Conservation (phyloP, 1,140 invertebrate genomes). For the Caenorhabditis inopinata region DNA sequence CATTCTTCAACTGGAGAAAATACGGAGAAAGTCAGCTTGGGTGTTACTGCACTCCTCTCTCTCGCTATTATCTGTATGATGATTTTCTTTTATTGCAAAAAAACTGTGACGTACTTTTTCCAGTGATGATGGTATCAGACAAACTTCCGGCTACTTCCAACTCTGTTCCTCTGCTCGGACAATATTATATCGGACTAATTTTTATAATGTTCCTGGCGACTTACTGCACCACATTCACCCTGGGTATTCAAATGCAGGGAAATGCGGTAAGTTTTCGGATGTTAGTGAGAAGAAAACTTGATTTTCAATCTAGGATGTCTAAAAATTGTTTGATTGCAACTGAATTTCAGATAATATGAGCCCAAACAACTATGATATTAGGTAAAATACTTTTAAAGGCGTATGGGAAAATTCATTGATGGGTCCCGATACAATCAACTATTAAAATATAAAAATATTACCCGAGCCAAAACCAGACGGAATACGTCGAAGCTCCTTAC, state of each 20-base stretch:
- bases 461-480: no score
- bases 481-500: no score
- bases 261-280: constrained; percentile 52
- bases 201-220: constrained; percentile 62
- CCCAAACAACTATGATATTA: no score
- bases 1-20: constrained; percentile 63
- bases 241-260: constrained; percentile 59
- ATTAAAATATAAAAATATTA: no score
- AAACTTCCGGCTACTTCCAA: constrained; percentile 55
- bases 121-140: constrained; percentile 56
- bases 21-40: constrained; percentile 59
- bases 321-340: no score
- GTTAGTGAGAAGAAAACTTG: no score
- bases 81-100: not conserved
- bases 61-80: constrained; percentile 53
- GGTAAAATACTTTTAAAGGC: no score
- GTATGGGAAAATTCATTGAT: no score
- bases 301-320: no score
- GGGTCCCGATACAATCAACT: no score
- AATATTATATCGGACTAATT: constrained; percentile 60
- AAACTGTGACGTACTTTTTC: not conserved
- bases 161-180: constrained; percentile 49
- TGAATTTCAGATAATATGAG: no score
- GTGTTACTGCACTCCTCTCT: constrained; percentile 51
- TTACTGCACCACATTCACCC: constrained; percentile 60